Evolutionary conservation across 2,888 invertebrate species (phyloP).

Genomic region (Chouioia cunea): DNA sequence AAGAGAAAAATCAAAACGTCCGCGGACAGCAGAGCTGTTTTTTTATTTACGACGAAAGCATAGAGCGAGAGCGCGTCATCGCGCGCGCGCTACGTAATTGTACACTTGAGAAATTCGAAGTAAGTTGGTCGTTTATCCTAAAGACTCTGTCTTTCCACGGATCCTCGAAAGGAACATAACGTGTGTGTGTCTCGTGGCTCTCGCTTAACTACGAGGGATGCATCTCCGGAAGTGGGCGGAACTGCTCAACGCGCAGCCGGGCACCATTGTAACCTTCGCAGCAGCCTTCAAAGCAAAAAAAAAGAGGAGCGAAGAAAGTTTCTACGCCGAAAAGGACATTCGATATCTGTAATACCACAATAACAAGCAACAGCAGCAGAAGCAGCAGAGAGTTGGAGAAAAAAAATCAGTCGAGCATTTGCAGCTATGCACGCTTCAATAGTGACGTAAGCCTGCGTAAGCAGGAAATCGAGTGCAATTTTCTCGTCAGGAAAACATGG

Average conservation of each 20-base stretch:
- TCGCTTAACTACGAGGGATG: constrained; percentile 65
- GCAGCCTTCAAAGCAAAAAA: constrained; percentile 9
- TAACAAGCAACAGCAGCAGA: constrained; percentile 58
- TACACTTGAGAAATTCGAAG: constrained; percentile 43
- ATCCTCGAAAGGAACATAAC: constrained; percentile 56
- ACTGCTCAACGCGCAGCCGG: constrained; percentile 59
- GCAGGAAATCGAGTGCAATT: constrained; percentile 60
- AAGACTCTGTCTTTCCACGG: too few relatives aligned
- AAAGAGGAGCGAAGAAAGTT: constrained; percentile 48
- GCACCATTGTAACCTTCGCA: constrained; percentile 57
- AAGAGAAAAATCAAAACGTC: constrained; percentile 20
- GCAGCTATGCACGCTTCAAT: constrained; percentile 39
- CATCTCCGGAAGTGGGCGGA: constrained; percentile 68
- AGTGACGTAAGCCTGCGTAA: constrained; percentile 57
- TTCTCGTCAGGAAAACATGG: constrained; percentile 23
- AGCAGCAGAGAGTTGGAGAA: constrained; percentile 41
- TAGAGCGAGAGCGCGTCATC: neutral
- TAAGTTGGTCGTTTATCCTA: constrained; percentile 5
- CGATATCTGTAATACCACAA: constrained; percentile 67
- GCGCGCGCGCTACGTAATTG: constrained; percentile 38
- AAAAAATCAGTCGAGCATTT: constrained; percentile 53
- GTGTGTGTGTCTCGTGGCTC: constrained; percentile 55
- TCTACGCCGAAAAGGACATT: constrained; percentile 65
- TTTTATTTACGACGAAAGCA: constrained; percentile 5
- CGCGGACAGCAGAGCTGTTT: constrained; percentile 7